Conservation (phyloP, 2,797 vertebrate genomes). For the Pangasius sanitwongsei region DNA sequence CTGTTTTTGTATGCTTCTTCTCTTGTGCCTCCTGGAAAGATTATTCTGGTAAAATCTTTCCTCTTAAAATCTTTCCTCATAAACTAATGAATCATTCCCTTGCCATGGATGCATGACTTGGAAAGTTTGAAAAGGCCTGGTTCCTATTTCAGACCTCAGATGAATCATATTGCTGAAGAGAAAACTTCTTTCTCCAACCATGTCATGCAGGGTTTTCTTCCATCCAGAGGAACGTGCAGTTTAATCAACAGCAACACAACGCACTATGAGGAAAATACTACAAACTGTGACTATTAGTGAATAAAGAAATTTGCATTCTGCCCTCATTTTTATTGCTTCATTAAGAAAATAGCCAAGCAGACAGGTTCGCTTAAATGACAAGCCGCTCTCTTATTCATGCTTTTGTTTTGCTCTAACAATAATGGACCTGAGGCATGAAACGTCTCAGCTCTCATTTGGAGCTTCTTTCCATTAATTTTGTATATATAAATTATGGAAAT, state of each 20-base stretch:
- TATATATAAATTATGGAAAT: not conserved
- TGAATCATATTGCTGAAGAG: constrained; percentile 30
- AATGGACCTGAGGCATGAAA: constrained; percentile 67
- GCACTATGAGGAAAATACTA: constrained; percentile 8
- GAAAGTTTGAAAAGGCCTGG: constrained; percentile 27
- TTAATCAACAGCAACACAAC: constrained; percentile 40
- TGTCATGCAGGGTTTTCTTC: constrained; percentile 16
- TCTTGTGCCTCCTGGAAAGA: not conserved
- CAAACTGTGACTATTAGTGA: constrained; percentile 37
- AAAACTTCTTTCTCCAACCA: constrained; percentile 17
- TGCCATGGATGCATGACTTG: not conserved
- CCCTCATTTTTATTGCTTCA: constrained; percentile 60
- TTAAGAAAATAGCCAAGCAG: constrained; percentile 31
- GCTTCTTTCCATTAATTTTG: not conserved
- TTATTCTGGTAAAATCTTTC: constrained; percentile 17
- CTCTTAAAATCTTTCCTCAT: not conserved
- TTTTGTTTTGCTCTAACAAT: constrained; percentile 65
- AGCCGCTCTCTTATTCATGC: constrained; percentile 55
- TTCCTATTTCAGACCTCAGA: not conserved
- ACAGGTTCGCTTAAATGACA: constrained; percentile 68
- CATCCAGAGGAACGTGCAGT: constrained; percentile 8
- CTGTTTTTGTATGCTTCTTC: not conserved
- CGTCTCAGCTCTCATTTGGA: constrained; percentile 55
- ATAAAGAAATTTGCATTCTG: constrained; percentile 62
- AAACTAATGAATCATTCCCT: constrained; percentile 10